Percentiles rank a stretch among this genome's conserved stretches.
These are phyloP conservation scores for Ptyas mucosa DNA, from an alignment of 2,113 vertebrate genomes.

Conservation along the genomic window DNA sequence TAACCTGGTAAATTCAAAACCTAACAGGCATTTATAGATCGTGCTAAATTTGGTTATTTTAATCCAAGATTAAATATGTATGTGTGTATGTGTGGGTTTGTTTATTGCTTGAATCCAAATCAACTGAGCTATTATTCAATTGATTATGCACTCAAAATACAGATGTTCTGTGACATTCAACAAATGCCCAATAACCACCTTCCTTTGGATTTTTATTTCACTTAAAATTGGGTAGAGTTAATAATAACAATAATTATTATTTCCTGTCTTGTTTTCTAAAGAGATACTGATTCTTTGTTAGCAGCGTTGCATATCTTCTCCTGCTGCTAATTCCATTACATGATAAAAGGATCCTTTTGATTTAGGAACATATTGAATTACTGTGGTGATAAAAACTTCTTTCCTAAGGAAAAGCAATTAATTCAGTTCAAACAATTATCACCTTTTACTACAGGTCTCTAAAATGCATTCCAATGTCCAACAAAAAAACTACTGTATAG, in stretches of 20 bases:
- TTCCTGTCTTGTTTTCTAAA: background rate
- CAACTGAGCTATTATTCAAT: background rate
- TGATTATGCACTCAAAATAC: background rate
- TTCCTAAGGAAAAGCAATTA: constrained; percentile 47
- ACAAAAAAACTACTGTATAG: background rate
- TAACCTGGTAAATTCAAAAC: background rate
- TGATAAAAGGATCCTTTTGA: constrained; percentile 5
- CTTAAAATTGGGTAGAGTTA: background rate
- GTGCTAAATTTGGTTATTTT: background rate
- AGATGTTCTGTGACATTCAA: background rate
- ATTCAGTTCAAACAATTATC: constrained; percentile 36
- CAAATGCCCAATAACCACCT: background rate
- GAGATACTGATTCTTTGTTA: constrained; percentile 2
- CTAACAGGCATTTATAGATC: background rate
- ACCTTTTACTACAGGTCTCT: constrained; percentile 8
- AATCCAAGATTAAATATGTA: background rate
- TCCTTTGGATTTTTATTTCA: background rate
- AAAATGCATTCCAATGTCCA: constrained; percentile 29
- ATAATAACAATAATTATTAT: background rate
- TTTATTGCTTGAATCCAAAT: background rate
- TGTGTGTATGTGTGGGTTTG: background rate
- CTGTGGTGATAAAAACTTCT: background rate
- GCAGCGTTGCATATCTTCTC: background rate
- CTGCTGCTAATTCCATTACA: background rate
- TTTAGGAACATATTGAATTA: constrained; percentile 23